Percentiles rank a stretch among this genome's conserved stretches.
phyloP scores from a whole-genome alignment of 1,140 invertebrate species.

The Anastrepha ludens region DNA sequence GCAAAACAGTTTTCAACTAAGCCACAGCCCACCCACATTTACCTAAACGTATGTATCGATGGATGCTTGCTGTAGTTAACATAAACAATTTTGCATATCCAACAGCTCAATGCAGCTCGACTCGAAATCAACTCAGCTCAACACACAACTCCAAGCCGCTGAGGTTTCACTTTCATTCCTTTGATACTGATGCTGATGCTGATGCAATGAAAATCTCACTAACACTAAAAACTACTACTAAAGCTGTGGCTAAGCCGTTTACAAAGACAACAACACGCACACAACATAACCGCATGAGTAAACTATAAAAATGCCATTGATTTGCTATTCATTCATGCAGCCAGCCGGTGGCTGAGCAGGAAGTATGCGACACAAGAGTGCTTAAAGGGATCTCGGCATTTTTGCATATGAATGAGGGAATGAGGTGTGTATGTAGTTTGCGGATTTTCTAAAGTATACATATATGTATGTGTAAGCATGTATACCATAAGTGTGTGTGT shows the following conservation, averaged over 20 bases:
- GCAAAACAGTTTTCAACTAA: too few relatives aligned
- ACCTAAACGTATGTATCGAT: too few relatives aligned
- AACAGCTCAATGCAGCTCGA: not conserved
- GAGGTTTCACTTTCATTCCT: conserved; percentile 42
- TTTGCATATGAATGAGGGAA: conserved; percentile 16
- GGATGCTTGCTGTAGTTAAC: not conserved
- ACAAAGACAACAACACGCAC: not conserved
- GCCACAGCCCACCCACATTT: too few relatives aligned
- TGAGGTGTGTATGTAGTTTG: not conserved
- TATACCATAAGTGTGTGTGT: too few relatives aligned
- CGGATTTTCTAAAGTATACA: not conserved
- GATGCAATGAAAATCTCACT: conserved; percentile 42
- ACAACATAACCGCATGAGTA: conserved; percentile 19
- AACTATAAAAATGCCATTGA: conserved; percentile 48
- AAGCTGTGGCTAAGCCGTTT: not conserved
- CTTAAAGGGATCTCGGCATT: conserved; percentile 13
- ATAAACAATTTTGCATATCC: conserved; percentile 37
- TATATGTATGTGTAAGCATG: not conserved
- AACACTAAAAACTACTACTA: conserved; percentile 20
- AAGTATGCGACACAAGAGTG: conserved; percentile 24
- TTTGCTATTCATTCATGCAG: conserved; percentile 38
- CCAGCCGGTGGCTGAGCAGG: conserved; percentile 7
- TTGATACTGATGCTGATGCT: conserved; percentile 4
- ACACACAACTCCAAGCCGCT: not conserved
- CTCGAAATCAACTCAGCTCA: not conserved